phyloP scores from a whole-genome alignment of 1,140 invertebrate genomes.

The Dermatophagoides farinae region DNA sequence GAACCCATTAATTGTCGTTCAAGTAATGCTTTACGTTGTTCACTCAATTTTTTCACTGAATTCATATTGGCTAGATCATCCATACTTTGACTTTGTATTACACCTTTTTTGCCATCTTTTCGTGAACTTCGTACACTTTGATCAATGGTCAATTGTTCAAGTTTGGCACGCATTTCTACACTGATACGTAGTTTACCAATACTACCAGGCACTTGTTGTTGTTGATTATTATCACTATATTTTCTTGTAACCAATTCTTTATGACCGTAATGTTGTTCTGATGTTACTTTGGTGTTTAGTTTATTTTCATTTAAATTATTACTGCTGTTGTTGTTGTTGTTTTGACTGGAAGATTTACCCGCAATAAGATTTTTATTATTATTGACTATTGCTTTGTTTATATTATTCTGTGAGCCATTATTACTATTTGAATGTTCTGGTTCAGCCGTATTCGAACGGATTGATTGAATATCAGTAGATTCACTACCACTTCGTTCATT shows the following conservation, averaged over 20 bases:
- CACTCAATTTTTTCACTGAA: constrained; percentile 43
- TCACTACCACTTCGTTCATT: constrained; percentile 26
- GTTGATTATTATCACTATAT: constrained; percentile 18
- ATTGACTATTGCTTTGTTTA: background rate
- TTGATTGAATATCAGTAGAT: constrained; percentile 43
- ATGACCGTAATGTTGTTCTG: background rate
- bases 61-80: constrained; percentile 34
- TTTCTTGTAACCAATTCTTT: constrained; percentile 37
- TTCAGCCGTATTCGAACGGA: background rate
- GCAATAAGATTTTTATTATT: background rate
- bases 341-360: background rate
- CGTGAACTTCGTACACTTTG: constrained; percentile 44
- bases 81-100: constrained; percentile 26
- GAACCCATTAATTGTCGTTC: constrained; percentile 52
- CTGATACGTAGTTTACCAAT: constrained; percentile 75
- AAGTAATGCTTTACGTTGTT: constrained; percentile 56
- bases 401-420: background rate
- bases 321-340: background rate
- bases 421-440: background rate
- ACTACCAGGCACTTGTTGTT: constrained; percentile 40
- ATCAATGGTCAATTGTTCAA: constrained; percentile 49
- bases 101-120: constrained; percentile 14
- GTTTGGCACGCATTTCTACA: constrained; percentile 68
- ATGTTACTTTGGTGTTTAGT: constrained; percentile 6
- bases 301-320: too few species aligned